Base-by-base conservation (phyloP, 1,140 invertebrate species). In the Drosophila virilis region DNA sequence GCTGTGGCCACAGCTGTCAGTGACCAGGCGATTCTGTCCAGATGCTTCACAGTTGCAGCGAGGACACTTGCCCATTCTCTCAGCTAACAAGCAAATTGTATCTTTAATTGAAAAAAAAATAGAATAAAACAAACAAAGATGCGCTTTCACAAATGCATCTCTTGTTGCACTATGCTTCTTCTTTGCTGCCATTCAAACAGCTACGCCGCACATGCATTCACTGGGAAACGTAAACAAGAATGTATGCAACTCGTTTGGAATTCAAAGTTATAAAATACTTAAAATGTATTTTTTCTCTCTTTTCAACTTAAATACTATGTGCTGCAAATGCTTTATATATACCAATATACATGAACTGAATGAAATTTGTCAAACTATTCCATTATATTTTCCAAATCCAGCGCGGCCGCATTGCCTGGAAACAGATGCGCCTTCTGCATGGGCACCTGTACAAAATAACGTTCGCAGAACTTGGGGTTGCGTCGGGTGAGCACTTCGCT, bases 1-100 rank as follows among this genome's bases (percentile, higher is more conserved):
- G n/a, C 91, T 84, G 80, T 94, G 93, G 5, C 93, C 93, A 84
- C 93, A 94, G 48, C 90, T 93, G 58, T 94, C 93, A 2, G 92
- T 94, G 4, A 94, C 93, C 43, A 94, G 74, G 4, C 93, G 92
- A 77, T 95, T 92, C 90, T 93, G 50, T 38, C 85, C 85, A 33
- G 50, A 67, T 22, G 78, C 68, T n/a, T 74, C 80, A 10, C 78
- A 78, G 10, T 73, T 51, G 37, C 85, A 89, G 0, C 85, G 78
- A 15, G 85, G 85, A 59, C 85, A 89, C 28, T 40, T 77, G 37
- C 22, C 52, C 85, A 89, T 89, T 0, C 17, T 22, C 32, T 8
- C 12, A 17, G 1, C 8, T 8, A 15, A 9, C 8, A 55, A 32
- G 55, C 17, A 6, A 12, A 12, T 10, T 8, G 17, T 9, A 28